Conservation (phyloP, 2,888 invertebrate genomes). For the Alentia gelatinosa region DNA sequence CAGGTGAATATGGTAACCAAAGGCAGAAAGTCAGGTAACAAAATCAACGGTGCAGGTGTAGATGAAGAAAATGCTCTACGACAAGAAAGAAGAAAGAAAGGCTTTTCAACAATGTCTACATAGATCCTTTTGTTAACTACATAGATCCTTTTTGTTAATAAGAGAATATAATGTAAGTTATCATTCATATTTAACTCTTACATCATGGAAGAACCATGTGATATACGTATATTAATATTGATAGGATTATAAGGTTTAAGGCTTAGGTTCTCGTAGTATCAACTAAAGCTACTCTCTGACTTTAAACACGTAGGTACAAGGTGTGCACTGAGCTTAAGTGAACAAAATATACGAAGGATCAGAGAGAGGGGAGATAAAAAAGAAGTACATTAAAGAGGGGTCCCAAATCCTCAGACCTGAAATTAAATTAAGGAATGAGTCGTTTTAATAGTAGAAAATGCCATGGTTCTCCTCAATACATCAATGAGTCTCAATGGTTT, state of each 20-base stretch:
- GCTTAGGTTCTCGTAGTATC: too few relatives aligned
- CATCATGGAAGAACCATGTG: background rate
- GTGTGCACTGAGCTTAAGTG: background rate
- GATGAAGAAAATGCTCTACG: too few relatives aligned
- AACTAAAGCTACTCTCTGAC: too few relatives aligned
- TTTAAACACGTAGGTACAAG: background rate
- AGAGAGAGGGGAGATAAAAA: constrained; percentile 31
- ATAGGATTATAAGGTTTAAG: background rate
- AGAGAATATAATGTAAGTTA: too few relatives aligned
- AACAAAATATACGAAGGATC: background rate
- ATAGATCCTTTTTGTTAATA: too few relatives aligned
- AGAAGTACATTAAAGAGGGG: background rate
- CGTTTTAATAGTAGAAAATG: background rate
- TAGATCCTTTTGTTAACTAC: too few relatives aligned
- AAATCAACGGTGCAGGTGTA: too few relatives aligned
- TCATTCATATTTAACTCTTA: background rate
- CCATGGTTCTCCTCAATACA: background rate
- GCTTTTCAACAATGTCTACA: too few relatives aligned
- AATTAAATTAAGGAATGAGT: background rate
- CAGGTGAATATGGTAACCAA: too few relatives aligned
- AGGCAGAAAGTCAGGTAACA: too few relatives aligned
- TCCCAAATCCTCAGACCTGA: constrained; percentile 24
- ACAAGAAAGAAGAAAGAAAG: too few relatives aligned
- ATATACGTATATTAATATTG: background rate
- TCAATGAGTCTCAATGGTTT: background rate